phyloP scores from a whole-genome alignment of 2,888 invertebrate species.

The Neria commutata region DNA sequence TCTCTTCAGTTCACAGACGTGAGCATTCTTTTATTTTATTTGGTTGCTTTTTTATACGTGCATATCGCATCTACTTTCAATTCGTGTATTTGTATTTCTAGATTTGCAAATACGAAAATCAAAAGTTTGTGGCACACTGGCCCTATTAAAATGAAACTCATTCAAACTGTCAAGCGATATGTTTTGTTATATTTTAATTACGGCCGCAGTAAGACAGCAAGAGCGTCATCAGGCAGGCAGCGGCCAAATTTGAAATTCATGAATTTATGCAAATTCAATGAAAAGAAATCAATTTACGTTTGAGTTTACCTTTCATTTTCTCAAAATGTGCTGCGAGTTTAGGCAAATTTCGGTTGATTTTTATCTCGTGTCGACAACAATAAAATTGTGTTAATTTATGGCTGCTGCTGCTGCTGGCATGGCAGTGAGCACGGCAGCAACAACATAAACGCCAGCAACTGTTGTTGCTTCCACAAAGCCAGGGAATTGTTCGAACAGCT shows the following conservation, averaged over 20 bases:
- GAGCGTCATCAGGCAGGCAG: not conserved
- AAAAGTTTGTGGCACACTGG: no score
- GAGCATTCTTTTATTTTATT: no score
- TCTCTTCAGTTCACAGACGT: no score
- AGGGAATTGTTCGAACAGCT: not conserved
- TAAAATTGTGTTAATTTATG: conserved; percentile 53
- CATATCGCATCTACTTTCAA: no score
- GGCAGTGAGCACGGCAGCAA: not conserved
- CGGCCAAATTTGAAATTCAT: conserved; percentile 42
- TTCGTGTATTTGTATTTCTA: no score
- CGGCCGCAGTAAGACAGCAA: not conserved
- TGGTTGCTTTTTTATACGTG: no score
- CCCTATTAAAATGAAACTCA: no score
- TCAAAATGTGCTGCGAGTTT: conserved; percentile 34
- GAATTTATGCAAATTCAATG: conserved; percentile 47
- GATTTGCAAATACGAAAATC: no score
- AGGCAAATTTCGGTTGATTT: conserved; percentile 47
- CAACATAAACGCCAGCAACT: not conserved
- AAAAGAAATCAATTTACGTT: conserved; percentile 44
- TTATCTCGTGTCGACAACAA: conserved; percentile 51
- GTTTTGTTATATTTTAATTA: conserved; percentile 37
- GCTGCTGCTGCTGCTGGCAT: conserved; percentile 30
- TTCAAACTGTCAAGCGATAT: no score
- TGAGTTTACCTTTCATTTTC: conserved; percentile 19
- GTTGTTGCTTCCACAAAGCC: no score